phyloP scores from a whole-genome alignment of 2,797 vertebrate genomes.

The Enteromius trimaculatus region DNA sequence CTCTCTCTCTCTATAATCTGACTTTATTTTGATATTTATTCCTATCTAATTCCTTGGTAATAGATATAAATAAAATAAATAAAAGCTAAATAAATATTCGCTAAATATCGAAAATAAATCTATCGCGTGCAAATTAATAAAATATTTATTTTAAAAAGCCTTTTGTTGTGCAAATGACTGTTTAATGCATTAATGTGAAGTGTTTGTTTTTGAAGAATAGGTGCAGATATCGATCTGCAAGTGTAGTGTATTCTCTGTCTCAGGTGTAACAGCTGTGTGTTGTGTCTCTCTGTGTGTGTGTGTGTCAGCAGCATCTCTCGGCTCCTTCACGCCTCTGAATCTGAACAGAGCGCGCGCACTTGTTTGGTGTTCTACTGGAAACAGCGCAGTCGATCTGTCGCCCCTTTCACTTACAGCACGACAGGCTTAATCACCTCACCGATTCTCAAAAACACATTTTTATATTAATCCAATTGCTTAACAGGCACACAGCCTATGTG shows the following conservation, averaged over 20 bases:
- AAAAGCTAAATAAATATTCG: not conserved
- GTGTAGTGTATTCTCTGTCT: not conserved
- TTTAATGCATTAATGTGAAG: not conserved
- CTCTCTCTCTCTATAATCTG: too few species aligned
- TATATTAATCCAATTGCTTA: not conserved
- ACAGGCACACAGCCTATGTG: not conserved
- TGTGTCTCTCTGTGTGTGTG: not conserved
- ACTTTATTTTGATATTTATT: not conserved
- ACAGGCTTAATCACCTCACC: not conserved
- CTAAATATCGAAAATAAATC: not conserved
- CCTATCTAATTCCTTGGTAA: not conserved
- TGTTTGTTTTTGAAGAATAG: not conserved
- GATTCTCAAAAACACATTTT: not conserved
- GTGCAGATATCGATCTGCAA: not conserved
- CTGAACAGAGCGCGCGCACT: not conserved
- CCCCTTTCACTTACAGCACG: not conserved
- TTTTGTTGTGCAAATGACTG: not conserved
- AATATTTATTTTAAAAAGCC: not conserved
- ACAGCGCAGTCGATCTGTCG: not conserved
- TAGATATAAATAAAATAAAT: not conserved
- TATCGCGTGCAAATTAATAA: not conserved
- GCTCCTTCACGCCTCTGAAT: slow-evolving; percentile 33
- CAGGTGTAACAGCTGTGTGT: slow-evolving; percentile 39
- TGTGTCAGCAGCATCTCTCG: slow-evolving; percentile 7
- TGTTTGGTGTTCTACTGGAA: not conserved